These are phyloP conservation scores for Melanaphis sacchari DNA, from an alignment of 1,140 invertebrate genomes.

Conservation along the genomic window DNA sequence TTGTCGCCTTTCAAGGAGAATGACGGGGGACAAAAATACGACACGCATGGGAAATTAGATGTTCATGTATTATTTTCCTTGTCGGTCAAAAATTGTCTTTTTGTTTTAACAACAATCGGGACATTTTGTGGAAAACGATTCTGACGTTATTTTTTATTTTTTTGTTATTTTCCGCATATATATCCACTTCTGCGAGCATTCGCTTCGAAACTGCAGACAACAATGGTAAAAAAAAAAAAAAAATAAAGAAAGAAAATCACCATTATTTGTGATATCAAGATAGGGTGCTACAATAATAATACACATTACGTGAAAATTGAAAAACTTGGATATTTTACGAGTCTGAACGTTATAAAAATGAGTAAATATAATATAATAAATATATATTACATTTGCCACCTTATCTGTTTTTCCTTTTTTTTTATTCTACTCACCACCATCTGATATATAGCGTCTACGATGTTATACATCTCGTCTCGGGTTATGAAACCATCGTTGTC, in stretches of 20 bases:
- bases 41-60: slow-evolving; percentile 56
- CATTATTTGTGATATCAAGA: background rate
- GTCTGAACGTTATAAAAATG: background rate
- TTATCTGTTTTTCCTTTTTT: background rate
- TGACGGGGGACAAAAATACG: background rate
- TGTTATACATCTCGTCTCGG: slow-evolving; percentile 97
- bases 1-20: background rate
- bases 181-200: background rate
- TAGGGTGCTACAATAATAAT: background rate
- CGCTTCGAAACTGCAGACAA: background rate
- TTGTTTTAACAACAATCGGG: slow-evolving; percentile 31
- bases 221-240: background rate
- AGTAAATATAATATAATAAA: background rate
- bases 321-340: slow-evolving; percentile 24
- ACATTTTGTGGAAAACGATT: slow-evolving; percentile 3
- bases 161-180: background rate
- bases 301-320: slow-evolving; percentile 21
- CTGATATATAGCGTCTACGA: slow-evolving; percentile 98
- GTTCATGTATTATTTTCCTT: slow-evolving; percentile 19
- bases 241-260: background rate
- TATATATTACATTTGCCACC: background rate
- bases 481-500: slow-evolving; percentile 99
- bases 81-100: slow-evolving; percentile 46
- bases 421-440: slow-evolving; percentile 87
- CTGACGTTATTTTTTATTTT: slow-evolving; percentile 27